Evolutionary conservation across 23 tunicate species (phyloP), one percentile per base, ranked within the genome.

Genomic region (Phallusia fumigata): DNA sequence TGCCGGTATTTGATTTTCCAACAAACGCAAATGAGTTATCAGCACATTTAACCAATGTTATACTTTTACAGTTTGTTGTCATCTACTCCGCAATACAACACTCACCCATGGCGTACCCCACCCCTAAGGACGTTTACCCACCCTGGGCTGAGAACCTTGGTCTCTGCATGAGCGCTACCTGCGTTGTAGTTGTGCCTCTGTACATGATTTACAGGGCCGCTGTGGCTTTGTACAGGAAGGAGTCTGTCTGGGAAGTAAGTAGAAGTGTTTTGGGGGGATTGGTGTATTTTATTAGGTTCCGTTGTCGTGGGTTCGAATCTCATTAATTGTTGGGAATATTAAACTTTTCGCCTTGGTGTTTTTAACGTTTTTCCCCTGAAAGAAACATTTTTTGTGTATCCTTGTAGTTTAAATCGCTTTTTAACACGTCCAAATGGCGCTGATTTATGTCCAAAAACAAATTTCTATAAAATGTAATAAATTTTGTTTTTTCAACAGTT

Each of bases 101-200:
- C 69, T 22, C 73, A 10, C 80, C 84, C 2, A 76, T 73, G 18
- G 64, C 84, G 6, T 83, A 40, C 53, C 69, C 69, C 15, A 32
- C 19, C 1, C 74, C 34, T 0, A 77, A 44, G 8, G 83, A 86
- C 31, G 69, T 51, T 35, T 86, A 86, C 49, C 84, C 84, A 30
- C 18, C 65, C 8, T 86, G 89, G 89, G 89, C 81, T 5, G 80
- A 86, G 0, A 86, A 73, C 65, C 73, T 86, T 13, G 89, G 84
- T 11, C 35, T 86, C 6, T 80, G 84, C 8, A 86, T 86, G 89
- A 86, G 84, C 47, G 64, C 80, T 26, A 35, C 89, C 19, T 32
- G 58, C 15, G 77, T 50, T 34, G 89, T 74, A 19, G 78, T 53
- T 35, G 77, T 86, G n/a, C 89, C 89, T 11, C 33, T 86, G 65